Evolutionary conservation across 2,888 invertebrate species (phyloP).

Genomic region (Epistrophe eligans): DNA sequence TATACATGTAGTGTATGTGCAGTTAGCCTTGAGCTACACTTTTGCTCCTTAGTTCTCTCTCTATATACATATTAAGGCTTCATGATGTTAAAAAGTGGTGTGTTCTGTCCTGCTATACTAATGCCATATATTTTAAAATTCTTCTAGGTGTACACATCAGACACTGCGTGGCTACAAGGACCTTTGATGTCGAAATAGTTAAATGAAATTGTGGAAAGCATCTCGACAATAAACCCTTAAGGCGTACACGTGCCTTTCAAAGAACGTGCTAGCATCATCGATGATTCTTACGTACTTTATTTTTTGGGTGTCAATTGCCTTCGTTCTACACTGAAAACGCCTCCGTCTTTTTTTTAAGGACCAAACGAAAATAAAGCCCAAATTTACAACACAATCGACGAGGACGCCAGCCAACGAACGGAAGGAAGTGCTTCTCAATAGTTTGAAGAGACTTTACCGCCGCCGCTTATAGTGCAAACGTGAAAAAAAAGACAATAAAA

Average conservation of each 20-base stretch:
- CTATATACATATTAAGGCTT: not conserved
- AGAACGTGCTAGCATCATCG: slow-evolving; percentile 42
- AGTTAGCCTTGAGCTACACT: slow-evolving; percentile 61
- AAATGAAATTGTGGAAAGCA: slow-evolving; percentile 72
- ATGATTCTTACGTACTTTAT: slow-evolving; percentile 3
- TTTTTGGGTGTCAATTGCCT: slow-evolving; percentile 31
- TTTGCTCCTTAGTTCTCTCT: slow-evolving; percentile 47
- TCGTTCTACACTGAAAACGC: slow-evolving; percentile 1
- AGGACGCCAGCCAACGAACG: not conserved
- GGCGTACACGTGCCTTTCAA: slow-evolving; percentile 70
- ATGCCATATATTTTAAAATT: slow-evolving; percentile 25
- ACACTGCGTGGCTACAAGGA: slow-evolving; percentile 40
- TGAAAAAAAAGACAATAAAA: slow-evolving; percentile 12
- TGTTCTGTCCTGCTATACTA: slow-evolving; percentile 36
- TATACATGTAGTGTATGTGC: not conserved
- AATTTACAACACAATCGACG: slow-evolving; percentile 25
- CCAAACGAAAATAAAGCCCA: not conserved
- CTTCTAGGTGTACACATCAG: not conserved
- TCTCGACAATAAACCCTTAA: slow-evolving; percentile 70
- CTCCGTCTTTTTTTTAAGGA: slow-evolving; percentile 17
- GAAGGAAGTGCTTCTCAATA: slow-evolving; percentile 14
- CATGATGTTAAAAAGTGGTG: slow-evolving; percentile 27
- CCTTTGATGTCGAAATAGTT: slow-evolving; percentile 52
- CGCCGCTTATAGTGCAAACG: not conserved
- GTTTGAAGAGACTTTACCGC: slow-evolving; percentile 1